A percentile compares a stretch with the other conserved stretches of the same genome.
phyloP scores from a whole-genome alignment of 2,888 invertebrate species.

The Caenorhabditis virilis region DNA sequence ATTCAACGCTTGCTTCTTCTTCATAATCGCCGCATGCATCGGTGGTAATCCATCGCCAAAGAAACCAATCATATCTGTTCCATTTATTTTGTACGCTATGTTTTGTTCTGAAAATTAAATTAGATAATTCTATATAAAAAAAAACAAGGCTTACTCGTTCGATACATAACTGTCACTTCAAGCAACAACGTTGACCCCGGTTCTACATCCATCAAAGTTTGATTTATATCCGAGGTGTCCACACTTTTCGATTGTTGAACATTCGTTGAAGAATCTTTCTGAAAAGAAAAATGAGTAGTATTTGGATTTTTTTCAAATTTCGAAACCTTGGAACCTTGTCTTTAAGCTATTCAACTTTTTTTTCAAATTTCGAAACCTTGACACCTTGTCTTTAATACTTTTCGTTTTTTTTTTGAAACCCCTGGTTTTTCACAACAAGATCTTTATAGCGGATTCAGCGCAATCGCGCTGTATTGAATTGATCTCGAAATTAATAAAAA shows the following conservation, averaged over 20 bases:
- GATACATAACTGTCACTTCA: conserved; percentile 22
- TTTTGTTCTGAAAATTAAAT: conserved; percentile 3
- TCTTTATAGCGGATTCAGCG: not conserved
- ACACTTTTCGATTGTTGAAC: conserved; percentile 5
- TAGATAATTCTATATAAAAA: not conserved
- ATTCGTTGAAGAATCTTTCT: conserved; percentile 17
- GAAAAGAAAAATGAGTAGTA: too few relatives aligned
- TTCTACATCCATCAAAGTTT: conserved; percentile 11
- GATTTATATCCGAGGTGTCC: conserved; percentile 11
- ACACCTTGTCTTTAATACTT: too few relatives aligned
- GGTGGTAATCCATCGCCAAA: conserved; percentile 15
- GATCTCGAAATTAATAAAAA: not conserved
- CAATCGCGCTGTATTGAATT: not conserved
- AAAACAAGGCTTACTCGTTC: conserved; percentile 2
- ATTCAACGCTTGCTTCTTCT: not conserved
- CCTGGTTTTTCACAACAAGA: not conserved
- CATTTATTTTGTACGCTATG: conserved; percentile 20
- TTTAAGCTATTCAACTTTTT: too few relatives aligned
- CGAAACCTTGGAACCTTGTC: not conserved
- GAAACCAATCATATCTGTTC: conserved; percentile 20
- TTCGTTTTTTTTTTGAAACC: not conserved
- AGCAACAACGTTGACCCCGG: conserved; percentile 14
- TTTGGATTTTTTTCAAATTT: not conserved
- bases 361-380: too few relatives aligned
- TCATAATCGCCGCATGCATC: not conserved